Percentiles rank a stretch among this genome's conserved stretches.
Conservation (phyloP, 2,113 vertebrate genomes). For the Paracanthobrama guichenoti region DNA sequence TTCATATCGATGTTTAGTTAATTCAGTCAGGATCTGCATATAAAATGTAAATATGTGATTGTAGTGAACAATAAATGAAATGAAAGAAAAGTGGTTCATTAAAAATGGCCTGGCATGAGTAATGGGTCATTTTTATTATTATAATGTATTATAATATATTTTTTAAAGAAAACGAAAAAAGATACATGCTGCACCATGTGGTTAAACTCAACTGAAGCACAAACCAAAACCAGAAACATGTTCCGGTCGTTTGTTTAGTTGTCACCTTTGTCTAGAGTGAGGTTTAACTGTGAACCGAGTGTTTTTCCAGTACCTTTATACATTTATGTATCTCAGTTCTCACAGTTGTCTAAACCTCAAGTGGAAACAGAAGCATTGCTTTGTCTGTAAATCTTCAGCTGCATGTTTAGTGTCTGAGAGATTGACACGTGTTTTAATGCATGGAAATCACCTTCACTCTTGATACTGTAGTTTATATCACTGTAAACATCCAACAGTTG, state of each 20-base stretch:
- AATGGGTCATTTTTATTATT: too few species aligned
- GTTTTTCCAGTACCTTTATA: neutral
- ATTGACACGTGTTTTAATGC: neutral
- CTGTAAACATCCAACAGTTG: neutral
- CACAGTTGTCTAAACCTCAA: neutral
- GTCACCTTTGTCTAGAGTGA: neutral
- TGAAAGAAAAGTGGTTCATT: too few species aligned
- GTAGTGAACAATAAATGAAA: neutral
- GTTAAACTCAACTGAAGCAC: neutral
- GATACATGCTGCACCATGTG: neutral
- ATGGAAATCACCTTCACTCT: neutral
- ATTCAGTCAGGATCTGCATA: neutral
- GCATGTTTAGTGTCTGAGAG: neutral
- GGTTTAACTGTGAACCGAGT: neutral
- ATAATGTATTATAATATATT: too few species aligned
- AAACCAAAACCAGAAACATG: neutral
- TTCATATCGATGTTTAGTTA: neutral
- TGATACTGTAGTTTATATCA: neutral
- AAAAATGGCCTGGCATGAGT: too few species aligned
- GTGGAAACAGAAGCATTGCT: neutral
- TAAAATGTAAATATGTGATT: neutral
- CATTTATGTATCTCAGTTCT: neutral
- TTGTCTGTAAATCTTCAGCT: neutral
- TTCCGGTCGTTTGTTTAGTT: too few species aligned
- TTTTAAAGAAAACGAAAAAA: neutral